These are phyloP conservation scores for Nemurella pictetii DNA, from an alignment of 2,888 invertebrate genomes.

Conservation along the genomic window DNA sequence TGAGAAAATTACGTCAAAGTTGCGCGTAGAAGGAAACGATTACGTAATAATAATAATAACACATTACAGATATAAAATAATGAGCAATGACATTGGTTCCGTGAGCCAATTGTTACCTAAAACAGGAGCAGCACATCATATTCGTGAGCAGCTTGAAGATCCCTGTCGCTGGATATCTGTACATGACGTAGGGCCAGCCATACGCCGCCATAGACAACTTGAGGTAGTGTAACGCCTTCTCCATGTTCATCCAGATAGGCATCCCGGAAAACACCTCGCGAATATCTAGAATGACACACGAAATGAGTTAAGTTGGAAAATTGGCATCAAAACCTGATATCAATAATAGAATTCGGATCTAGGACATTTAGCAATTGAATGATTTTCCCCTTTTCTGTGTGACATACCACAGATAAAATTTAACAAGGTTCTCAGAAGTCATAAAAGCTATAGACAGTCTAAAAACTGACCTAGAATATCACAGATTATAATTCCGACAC, in stretches of 20 bases:
- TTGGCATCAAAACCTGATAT: no score
- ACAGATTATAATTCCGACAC: not conserved
- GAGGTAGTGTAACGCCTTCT: conserved; percentile 75
- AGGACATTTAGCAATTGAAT: no score
- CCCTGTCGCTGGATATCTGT: conserved; percentile 74
- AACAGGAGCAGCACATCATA: conserved; percentile 73
- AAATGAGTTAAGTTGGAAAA: no score
- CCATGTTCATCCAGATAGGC: conserved; percentile 80
- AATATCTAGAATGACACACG: conserved; percentile 52
- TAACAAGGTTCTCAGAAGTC: not conserved
- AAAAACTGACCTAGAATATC: not conserved
- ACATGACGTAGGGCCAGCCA: conserved; percentile 86
- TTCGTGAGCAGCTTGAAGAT: conserved; percentile 70
- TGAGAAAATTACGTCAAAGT: no score
- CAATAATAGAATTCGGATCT: no score
- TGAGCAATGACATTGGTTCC: no score
- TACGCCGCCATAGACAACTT: conserved; percentile 82
- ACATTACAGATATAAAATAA: no score
- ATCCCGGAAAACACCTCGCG: conserved; percentile 63
- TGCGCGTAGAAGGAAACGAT: no score
- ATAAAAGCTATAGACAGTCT: not conserved
- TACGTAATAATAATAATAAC: no score
- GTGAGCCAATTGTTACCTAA: no score
- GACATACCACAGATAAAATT: not conserved
- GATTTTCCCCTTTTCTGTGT: not conserved